Percentiles rank a stretch among this genome's conserved stretches.
phyloP scores from a whole-genome alignment of 2,113 vertebrate species.

The Sterna hirundo region DNA sequence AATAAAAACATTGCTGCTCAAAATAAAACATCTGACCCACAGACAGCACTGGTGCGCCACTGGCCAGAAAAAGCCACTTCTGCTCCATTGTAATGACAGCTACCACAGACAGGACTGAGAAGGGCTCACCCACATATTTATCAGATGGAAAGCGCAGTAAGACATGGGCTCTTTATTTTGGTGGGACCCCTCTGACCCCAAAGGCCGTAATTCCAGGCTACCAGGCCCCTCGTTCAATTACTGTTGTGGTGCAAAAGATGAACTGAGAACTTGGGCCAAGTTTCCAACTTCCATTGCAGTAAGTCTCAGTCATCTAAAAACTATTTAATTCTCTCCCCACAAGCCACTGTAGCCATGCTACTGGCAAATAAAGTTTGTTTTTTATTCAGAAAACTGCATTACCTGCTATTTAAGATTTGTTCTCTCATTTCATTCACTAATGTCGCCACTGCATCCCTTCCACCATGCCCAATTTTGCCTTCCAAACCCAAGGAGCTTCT shows the following conservation, averaged over 20 bases:
- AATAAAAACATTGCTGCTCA: neutral
- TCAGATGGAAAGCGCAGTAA: neutral
- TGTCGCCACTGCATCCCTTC: neutral
- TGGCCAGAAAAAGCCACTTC: neutral
- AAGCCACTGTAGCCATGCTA: neutral
- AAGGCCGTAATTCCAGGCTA: neutral
- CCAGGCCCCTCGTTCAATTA: neutral
- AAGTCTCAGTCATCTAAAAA: neutral
- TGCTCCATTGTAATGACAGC: neutral
- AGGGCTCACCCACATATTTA: neutral
- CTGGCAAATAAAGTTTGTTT: neutral
- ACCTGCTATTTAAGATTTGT: neutral
- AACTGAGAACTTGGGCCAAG: neutral
- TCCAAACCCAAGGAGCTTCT: neutral
- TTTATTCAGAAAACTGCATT: neutral
- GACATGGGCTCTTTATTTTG: neutral
- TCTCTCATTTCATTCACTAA: neutral
- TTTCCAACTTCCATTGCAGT: neutral
- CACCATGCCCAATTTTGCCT: neutral
- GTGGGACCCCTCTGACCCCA: neutral
- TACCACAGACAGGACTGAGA: neutral
- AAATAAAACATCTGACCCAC: conserved; percentile 9
- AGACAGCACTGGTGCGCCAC: neutral
- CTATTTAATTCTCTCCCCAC: neutral
- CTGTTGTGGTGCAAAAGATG: neutral